phyloP scores from a whole-genome alignment of 2,797 vertebrate genomes.

The Chelmon rostratus region DNA sequence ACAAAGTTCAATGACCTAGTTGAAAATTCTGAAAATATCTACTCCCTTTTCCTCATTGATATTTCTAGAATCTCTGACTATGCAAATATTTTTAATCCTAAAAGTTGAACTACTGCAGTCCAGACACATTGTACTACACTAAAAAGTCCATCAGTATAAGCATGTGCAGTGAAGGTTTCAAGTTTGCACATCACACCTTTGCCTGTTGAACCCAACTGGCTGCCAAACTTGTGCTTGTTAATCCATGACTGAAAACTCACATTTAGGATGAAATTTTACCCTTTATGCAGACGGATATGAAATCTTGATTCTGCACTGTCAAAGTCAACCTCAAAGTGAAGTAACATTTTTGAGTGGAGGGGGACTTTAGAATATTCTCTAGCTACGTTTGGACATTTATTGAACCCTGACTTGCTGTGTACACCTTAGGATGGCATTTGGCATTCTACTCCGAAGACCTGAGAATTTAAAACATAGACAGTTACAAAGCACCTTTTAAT shows the following conservation, averaged over 20 bases:
- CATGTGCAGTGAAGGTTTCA: not conserved
- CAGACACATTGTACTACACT: not conserved
- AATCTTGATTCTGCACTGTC: not conserved
- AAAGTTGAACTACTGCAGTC: not conserved
- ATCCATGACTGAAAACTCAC: not conserved
- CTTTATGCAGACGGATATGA: not conserved
- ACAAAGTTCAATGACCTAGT: not conserved
- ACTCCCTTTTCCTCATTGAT: not conserved
- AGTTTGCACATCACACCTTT: not conserved
- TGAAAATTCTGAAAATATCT: not conserved
- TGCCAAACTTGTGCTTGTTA: not conserved
- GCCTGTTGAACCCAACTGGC: not conserved
- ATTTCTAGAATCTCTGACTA: not conserved
- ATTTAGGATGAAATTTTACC: not conserved
- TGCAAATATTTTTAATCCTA: not conserved
- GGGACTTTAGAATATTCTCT: not conserved
- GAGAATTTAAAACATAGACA: not conserved
- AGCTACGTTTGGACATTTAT: not conserved
- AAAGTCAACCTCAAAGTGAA: not conserved
- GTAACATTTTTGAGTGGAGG: too few species aligned
- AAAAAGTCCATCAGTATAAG: not conserved
- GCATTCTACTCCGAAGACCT: not conserved
- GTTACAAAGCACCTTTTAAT: slow-evolving; percentile 72
- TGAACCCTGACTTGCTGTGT: not conserved
- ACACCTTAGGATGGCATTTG: not conserved